Evolutionary conservation across 30 jellyfish, hydroid and myxozoan species (phyloP).

Genomic region (Cassiopea andromeda): DNA sequence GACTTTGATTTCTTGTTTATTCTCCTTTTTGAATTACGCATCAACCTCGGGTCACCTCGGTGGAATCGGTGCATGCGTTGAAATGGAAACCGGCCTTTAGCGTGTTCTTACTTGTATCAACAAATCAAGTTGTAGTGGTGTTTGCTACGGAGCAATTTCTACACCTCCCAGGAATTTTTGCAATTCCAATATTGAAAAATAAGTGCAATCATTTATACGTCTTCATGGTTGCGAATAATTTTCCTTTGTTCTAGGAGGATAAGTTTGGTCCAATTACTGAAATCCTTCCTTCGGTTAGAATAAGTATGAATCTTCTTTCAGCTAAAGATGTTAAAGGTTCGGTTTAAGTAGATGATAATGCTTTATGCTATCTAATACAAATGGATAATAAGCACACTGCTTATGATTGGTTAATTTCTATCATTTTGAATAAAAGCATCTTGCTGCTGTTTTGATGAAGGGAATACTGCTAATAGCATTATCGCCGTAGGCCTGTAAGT

Average conservation of each 20-base stretch:
- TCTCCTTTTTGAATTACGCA: no score
- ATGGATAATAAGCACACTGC: not conserved
- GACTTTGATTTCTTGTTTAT: no score
- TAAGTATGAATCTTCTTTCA: not conserved
- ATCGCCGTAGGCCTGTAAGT: not conserved
- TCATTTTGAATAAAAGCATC: not conserved
- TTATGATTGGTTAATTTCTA: not conserved
- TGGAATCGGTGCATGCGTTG: no score
- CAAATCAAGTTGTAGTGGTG: no score
- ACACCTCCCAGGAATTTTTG: no score
- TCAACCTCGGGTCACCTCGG: no score
- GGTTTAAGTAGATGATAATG: not conserved
- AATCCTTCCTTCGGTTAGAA: slow-evolving; percentile 4
- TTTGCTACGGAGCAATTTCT: no score
- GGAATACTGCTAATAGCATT: not conserved
- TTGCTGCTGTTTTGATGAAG: slow-evolving; percentile 9
- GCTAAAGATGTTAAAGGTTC: not conserved
- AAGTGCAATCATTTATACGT: no score
- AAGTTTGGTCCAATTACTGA: slow-evolving; percentile 4
- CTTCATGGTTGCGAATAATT: not conserved
- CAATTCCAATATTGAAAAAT: no score
- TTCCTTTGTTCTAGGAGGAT: not conserved
- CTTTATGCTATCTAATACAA: not conserved
- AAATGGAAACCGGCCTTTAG: no score
- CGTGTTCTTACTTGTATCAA: no score